A percentile compares a stretch with the other conserved stretches of the same genome.
Evolutionary conservation across 2,888 invertebrate species (phyloP).

Genomic region (Perdita meconis): DNA sequence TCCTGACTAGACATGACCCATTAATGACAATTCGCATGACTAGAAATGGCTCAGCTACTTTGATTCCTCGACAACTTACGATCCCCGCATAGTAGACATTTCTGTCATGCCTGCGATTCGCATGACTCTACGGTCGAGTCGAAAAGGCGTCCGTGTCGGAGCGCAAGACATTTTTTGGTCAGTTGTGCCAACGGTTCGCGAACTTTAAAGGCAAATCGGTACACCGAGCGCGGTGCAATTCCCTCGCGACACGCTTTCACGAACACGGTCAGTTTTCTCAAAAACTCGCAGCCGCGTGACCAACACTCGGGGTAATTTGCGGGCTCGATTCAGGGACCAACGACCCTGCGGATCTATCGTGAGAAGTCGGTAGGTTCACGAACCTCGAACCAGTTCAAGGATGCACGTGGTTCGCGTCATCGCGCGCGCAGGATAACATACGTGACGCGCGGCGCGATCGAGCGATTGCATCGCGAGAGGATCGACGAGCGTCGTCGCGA

Average conservation of each 20-base stretch:
- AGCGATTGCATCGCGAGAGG: constrained; percentile 58
- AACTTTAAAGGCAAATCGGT: background rate
- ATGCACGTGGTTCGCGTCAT: constrained; percentile 62
- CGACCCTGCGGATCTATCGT: constrained; percentile 15
- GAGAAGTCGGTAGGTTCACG: constrained; percentile 71
- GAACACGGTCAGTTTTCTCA: background rate
- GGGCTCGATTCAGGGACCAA: constrained; percentile 12
- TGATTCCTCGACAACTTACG: no score
- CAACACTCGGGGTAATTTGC: constrained; percentile 27
- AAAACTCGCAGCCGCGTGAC: background rate
- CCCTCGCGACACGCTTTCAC: background rate
- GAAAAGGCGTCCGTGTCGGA: no score
- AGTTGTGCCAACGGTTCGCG: no score
- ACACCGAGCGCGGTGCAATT: background rate
- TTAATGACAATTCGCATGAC: no score
- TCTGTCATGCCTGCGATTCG: no score
- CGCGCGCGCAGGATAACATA: constrained; percentile 38
- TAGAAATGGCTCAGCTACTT: no score
- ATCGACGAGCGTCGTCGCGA: constrained; percentile 21
- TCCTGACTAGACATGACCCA: no score
- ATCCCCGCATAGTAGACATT: no score
- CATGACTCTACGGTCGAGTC: no score
- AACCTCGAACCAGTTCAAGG: constrained; percentile 78
- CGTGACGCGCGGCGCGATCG: constrained; percentile 34
- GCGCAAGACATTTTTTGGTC: no score